Conservation (phyloP, 2,113 vertebrate genomes). For the Rhinopomastus cyanomelas region DNA sequence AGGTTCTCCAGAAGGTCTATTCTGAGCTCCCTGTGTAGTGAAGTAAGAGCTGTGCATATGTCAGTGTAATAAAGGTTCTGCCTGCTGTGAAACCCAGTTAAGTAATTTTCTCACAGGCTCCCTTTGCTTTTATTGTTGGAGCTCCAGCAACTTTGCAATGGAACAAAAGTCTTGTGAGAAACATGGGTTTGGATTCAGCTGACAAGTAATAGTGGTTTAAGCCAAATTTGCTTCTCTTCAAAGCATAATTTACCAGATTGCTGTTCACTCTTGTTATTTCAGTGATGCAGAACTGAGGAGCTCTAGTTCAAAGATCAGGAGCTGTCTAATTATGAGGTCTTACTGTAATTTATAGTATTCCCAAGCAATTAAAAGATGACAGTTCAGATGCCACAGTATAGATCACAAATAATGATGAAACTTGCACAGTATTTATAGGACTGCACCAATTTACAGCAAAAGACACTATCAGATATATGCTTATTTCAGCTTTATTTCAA, state of each 20-base stretch:
- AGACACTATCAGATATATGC: neutral
- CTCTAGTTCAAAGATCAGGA: neutral
- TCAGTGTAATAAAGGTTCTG: conserved; percentile 41
- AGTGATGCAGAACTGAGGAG: neutral
- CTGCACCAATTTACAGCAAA: neutral
- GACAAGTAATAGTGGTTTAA: neutral
- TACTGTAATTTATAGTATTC: neutral
- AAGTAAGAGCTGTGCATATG: conserved; percentile 32
- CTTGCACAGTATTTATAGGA: neutral
- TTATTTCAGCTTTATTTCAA: neutral
- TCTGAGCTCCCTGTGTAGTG: neutral
- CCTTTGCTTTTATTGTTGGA: neutral
- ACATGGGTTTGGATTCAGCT: neutral
- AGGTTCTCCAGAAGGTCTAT: conserved; percentile 18
- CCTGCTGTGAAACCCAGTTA: neutral
- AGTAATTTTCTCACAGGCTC: conserved; percentile 13
- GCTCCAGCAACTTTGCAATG: neutral
- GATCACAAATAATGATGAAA: neutral
- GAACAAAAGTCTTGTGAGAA: neutral
- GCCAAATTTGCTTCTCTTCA: neutral
- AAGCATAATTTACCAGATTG: neutral
- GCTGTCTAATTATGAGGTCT: neutral
- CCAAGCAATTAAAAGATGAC: neutral
- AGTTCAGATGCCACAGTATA: neutral
- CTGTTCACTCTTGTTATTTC: neutral